Evolutionary conservation across 2,113 vertebrate species (phyloP).

Genomic region (Craseonycteris thonglongyai): DNA sequence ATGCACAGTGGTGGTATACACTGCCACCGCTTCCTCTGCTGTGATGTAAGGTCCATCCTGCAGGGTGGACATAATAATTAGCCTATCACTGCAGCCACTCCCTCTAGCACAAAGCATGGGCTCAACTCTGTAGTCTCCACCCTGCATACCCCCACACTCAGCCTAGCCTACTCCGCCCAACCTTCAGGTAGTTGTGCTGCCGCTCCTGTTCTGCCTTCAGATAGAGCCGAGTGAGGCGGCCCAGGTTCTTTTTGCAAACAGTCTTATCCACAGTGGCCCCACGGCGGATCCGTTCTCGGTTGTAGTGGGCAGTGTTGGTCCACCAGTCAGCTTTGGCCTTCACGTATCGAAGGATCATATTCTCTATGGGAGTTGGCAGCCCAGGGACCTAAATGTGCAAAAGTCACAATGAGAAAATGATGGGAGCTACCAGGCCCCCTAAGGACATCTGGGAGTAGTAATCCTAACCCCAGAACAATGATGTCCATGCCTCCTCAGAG

Average conservation of each 20-base stretch:
- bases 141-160: accelerated
- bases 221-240: conserved; percentile 95
- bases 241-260: conserved; percentile 98
- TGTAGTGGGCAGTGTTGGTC: conserved; percentile 99
- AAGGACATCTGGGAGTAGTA: too few relatives aligned
- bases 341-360: conserved; percentile 98
- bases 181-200: conserved; percentile 99
- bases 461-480: not conserved
- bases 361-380: conserved; percentile 97
- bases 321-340: conserved; percentile 99
- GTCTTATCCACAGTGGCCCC: conserved; percentile 99
- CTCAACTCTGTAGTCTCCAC: not conserved
- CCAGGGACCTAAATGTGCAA: conserved; percentile 88
- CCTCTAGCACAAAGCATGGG: not conserved
- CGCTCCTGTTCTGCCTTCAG: conserved; percentile 98
- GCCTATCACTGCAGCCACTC: not conserved
- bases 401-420: not conserved
- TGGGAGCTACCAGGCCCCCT: accelerated
- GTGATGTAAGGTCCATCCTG: conserved; percentile 99
- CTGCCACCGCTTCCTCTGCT: conserved; percentile 98
- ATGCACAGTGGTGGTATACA: conserved; percentile 99
- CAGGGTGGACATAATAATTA: not conserved
- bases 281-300: conserved; percentile 96
- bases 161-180: conserved; percentile 53
- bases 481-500: not conserved